phyloP scores from a whole-genome alignment of 2,113 vertebrate species.

The Axis porcinus region DNA sequence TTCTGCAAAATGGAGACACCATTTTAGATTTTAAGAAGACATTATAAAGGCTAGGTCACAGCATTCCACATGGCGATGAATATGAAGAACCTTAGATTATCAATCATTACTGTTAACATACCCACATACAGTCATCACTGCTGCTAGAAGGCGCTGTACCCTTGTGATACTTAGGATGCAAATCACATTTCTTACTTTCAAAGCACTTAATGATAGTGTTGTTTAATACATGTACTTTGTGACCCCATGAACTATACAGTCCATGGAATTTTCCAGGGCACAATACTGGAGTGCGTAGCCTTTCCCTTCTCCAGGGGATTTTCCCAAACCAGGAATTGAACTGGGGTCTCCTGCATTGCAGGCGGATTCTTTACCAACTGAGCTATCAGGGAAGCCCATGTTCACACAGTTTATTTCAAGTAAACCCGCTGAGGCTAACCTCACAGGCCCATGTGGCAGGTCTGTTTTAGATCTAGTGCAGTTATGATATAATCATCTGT shows the following conservation, averaged over 20 bases:
- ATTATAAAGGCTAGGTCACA: fast-evolving
- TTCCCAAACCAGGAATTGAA: neutral
- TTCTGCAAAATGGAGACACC: fast-evolving
- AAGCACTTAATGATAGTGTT: neutral
- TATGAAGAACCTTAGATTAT: fast-evolving
- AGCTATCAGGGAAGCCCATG: neutral
- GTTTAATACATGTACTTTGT: neutral
- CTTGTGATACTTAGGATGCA: neutral
- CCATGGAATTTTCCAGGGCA: neutral
- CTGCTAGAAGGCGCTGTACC: neutral
- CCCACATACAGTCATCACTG: fast-evolving
- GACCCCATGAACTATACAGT: neutral
- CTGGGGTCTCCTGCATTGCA: neutral
- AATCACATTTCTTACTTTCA: neutral
- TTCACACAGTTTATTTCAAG: neutral
- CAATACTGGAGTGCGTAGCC: neutral
- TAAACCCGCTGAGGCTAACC: neutral
- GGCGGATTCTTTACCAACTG: neutral
- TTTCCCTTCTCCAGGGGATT: neutral
- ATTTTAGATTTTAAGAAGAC: neutral
- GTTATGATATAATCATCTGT: neutral
- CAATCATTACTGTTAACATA: fast-evolving
- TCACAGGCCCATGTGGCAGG: too few species aligned
- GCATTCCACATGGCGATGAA: fast-evolving
- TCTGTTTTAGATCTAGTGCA: neutral